Evolutionary conservation across 1,140 invertebrate species (phyloP).

Genomic region (Eufriesea mexicana): DNA sequence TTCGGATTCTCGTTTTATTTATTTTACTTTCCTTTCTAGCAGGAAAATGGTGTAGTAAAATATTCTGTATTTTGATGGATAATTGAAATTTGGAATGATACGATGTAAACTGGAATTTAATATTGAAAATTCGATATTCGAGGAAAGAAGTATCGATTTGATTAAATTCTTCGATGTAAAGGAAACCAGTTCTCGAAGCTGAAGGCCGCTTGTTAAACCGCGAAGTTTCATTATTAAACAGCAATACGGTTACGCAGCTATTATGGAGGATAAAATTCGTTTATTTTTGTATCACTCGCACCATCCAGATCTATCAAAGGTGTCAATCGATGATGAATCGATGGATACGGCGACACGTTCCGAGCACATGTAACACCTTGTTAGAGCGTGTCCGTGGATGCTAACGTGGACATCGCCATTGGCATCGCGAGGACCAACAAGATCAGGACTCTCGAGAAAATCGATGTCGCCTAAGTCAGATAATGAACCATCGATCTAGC

Average conservation of each 20-base stretch:
- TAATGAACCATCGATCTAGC: neutral
- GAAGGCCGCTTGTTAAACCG: neutral
- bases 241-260: too few species aligned
- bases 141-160: too few species aligned
- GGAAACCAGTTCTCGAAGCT: neutral
- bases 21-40: too few species aligned
- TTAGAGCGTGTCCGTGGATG: neutral
- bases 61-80: too few species aligned
- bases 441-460: neutral
- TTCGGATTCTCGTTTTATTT: too few species aligned
- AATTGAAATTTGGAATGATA: too few species aligned
- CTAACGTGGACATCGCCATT: neutral
- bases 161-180: too few species aligned
- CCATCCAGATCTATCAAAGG: slow-evolving; percentile 6
- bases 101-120: too few species aligned
- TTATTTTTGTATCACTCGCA: slow-evolving; percentile 6
- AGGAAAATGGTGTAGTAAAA: too few species aligned
- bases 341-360: slow-evolving; percentile 9
- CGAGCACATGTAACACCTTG: slow-evolving; percentile 30
- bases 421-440: neutral
- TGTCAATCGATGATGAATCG: slow-evolving; percentile 42
- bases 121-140: too few species aligned
- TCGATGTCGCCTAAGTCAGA: neutral
- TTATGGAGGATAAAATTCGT: neutral
- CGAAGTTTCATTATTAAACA: neutral